Percentiles rank a stretch among this genome's conserved stretches.
Evolutionary conservation across 2,797 vertebrate genomes (phyloP).

Genomic region (Microcaecilia unicolor): DNA sequence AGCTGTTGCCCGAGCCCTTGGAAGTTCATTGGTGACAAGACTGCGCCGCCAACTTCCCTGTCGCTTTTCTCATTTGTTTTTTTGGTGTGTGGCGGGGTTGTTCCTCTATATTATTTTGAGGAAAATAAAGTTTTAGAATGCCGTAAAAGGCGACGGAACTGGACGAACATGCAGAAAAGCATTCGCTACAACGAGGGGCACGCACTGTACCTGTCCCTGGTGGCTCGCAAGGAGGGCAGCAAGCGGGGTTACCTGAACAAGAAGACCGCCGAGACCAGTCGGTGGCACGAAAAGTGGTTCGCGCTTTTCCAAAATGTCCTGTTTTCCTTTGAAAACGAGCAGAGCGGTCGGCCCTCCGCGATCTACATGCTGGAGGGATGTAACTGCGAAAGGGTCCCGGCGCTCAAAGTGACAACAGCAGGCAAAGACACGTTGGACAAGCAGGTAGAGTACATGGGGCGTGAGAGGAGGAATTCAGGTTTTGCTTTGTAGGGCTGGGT

Average conservation of each 20-base stretch:
- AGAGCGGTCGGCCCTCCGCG: slow-evolving; percentile 70
- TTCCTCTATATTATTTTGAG: too few relatives aligned
- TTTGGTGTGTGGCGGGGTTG: too few relatives aligned
- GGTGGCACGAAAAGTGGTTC: slow-evolving; percentile 82
- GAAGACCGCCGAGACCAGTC: slow-evolving; percentile 73
- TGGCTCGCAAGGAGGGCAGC: slow-evolving; percentile 76
- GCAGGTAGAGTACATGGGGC: slow-evolving; percentile 54
- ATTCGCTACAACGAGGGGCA: slow-evolving; percentile 81
- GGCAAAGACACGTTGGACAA: slow-evolving; percentile 69
- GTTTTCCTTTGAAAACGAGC: slow-evolving; percentile 80
- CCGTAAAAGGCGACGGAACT: too few relatives aligned
- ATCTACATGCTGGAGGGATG: slow-evolving; percentile 80
- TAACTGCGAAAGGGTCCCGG: slow-evolving; percentile 67
- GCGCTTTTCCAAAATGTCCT: slow-evolving; percentile 79
- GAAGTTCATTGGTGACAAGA: too few relatives aligned
- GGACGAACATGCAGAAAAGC: slow-evolving; percentile 76
- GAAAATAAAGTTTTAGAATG: too few relatives aligned
- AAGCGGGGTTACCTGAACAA: slow-evolving; percentile 74
- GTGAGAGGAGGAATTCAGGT: background rate
- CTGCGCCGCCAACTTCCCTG: too few relatives aligned
- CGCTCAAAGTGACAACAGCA: slow-evolving; percentile 52
- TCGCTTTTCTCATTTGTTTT: too few relatives aligned
- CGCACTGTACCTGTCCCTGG: slow-evolving; percentile 66
- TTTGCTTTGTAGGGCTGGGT: too few relatives aligned
- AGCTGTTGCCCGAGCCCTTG: too few relatives aligned